A percentile compares a stretch with the other conserved stretches of the same genome.
phyloP scores from a whole-genome alignment of 1,140 invertebrate species.

The Rhagoletis zephyria region DNA sequence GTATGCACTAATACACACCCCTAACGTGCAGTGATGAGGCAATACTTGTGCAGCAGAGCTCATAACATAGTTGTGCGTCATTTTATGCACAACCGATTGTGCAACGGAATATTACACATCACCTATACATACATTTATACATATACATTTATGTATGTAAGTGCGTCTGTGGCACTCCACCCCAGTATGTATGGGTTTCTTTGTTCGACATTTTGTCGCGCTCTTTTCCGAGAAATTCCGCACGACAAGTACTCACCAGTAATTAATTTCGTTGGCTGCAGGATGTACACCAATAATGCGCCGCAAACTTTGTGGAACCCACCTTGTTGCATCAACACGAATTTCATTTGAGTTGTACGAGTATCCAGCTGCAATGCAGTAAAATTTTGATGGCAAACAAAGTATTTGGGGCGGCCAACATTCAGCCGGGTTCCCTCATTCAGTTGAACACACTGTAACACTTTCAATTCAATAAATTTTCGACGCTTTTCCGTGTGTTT shows the following conservation, averaged over 20 bases:
- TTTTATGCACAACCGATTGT: neutral
- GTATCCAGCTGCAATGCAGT: neutral
- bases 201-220: neutral
- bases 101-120: neutral
- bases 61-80: neutral
- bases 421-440: neutral
- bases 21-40: neutral
- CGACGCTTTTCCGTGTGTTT: neutral
- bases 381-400: neutral
- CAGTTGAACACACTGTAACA: neutral
- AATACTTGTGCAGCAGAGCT: neutral
- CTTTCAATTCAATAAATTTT: constrained; percentile 35
- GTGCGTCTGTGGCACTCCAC: neutral
- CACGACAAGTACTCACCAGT: neutral
- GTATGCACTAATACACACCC: neutral
- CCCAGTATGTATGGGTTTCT: neutral
- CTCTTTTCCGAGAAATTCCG: neutral
- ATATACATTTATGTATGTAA: neutral
- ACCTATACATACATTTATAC: neutral
- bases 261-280: neutral
- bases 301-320: neutral
- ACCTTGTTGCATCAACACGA: too few species aligned
- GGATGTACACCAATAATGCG: neutral
- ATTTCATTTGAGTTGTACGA: too few species aligned
- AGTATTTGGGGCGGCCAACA: neutral